Percentiles rank a stretch among this genome's conserved stretches.
These are phyloP conservation scores for Morpho achilles DNA, from an alignment of 2,888 invertebrate genomes.

Conservation along the genomic window DNA sequence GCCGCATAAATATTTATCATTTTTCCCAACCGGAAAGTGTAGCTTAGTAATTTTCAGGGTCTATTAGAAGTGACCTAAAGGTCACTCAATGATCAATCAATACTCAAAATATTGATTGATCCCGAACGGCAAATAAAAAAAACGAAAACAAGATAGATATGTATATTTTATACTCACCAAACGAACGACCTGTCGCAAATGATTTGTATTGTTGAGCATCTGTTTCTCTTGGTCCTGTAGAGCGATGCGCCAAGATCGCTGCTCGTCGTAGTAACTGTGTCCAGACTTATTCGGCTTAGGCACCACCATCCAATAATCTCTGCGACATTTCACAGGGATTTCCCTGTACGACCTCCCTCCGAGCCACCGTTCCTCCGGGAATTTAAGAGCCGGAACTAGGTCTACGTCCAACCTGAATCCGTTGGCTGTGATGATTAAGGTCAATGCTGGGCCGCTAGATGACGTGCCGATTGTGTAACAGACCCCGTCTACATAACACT, in stretches of 20 bases:
- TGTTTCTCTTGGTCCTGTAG: conserved; percentile 74
- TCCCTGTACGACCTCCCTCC: conserved; percentile 36
- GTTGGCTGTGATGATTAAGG: conserved; percentile 54
- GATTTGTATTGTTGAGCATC: conserved; percentile 53
- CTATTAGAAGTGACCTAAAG: too few relatives aligned
- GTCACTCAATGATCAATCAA: too few relatives aligned
- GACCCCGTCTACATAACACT: conserved; percentile 47
- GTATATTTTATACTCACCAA: conserved; percentile 45
- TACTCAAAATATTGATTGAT: too few relatives aligned
- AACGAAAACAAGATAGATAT: too few relatives aligned
- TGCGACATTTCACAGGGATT: conserved; percentile 40
- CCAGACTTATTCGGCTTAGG: conserved; percentile 58
- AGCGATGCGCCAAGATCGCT: conserved; percentile 72
- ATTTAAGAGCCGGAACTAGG: conserved; percentile 73
- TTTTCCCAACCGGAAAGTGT: too few relatives aligned
- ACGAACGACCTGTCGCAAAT: conserved; percentile 59
- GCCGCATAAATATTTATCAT: too few relatives aligned
- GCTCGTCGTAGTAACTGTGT: conserved; percentile 29
- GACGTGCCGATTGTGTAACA: conserved; percentile 48
- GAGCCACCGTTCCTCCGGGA: conserved; percentile 64
- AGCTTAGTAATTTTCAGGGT: too few relatives aligned
- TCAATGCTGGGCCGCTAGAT: conserved; percentile 76
- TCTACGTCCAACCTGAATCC: conserved; percentile 67
- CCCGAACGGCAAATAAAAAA: too few relatives aligned
- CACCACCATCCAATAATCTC: conserved; percentile 68